Conservation (phyloP, 2,113 vertebrate species). For the Hemiscyllium ocellatum region DNA sequence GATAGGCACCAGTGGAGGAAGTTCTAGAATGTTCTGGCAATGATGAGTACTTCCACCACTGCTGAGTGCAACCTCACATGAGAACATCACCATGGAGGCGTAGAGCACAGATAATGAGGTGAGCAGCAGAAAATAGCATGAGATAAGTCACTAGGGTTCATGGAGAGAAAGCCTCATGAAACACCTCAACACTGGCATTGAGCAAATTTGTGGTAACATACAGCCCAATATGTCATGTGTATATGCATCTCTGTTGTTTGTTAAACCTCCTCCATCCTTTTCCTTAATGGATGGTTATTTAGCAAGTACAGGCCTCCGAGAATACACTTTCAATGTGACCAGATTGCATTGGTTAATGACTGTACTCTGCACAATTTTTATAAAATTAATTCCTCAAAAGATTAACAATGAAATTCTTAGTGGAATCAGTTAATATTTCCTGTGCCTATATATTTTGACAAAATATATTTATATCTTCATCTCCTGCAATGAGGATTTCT, state of each 20-base stretch:
- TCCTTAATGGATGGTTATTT: background rate
- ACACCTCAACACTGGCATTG: too few relatives aligned
- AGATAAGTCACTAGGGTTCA: too few relatives aligned
- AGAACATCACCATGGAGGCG: too few relatives aligned
- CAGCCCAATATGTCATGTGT: background rate
- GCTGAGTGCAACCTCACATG: too few relatives aligned
- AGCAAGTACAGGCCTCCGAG: background rate
- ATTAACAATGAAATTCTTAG: background rate
- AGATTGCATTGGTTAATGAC: background rate
- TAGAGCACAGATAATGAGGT: too few relatives aligned
- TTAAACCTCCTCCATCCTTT: background rate
- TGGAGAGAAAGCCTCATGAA: too few relatives aligned
- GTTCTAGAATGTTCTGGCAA: too few relatives aligned
- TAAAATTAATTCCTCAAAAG: background rate
- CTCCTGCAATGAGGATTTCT: background rate
- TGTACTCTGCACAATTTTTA: background rate
- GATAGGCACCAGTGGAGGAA: too few relatives aligned
- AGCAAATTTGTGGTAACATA: too few relatives aligned
- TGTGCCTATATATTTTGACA: background rate
- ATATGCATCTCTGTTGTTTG: background rate
- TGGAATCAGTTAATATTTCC: background rate
- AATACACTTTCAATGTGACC: background rate
- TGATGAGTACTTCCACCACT: too few relatives aligned
- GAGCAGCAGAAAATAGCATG: too few relatives aligned
- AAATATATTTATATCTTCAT: background rate